Percentiles rank a stretch among this genome's conserved stretches.
phyloP scores from a whole-genome alignment of 2,888 invertebrate species.

The Eristalis intricaria region DNA sequence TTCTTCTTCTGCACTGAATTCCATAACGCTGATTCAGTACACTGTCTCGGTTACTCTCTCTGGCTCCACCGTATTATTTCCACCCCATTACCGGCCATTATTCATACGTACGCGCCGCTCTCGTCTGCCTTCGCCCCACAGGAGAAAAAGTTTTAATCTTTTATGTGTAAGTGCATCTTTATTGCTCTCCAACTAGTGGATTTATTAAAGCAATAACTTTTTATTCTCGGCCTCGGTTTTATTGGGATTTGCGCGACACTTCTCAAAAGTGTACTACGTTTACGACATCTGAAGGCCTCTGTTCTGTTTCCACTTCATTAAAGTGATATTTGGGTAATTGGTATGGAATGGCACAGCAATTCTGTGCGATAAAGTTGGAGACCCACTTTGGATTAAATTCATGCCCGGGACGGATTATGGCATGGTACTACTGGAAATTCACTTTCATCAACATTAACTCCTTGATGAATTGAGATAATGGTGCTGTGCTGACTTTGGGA shows the following conservation, averaged over 20 bases:
- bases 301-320: slow-evolving; percentile 51
- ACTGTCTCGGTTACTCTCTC: neutral
- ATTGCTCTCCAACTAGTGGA: slow-evolving; percentile 63
- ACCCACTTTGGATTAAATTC: slow-evolving; percentile 44
- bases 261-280: slow-evolving; percentile 8
- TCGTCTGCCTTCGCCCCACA: neutral
- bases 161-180: slow-evolving; percentile 63
- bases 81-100: slow-evolving; percentile 62
- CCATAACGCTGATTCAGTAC: slow-evolving; percentile 53
- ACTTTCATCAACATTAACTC: slow-evolving; percentile 62
- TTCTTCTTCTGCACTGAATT: slow-evolving; percentile 45
- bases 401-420: slow-evolving; percentile 27
- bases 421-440: slow-evolving; percentile 37
- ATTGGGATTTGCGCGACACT: slow-evolving; percentile 42
- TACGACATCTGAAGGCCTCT: slow-evolving; percentile 12
- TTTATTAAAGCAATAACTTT: slow-evolving; percentile 53
- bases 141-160: slow-evolving; percentile 55
- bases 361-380: slow-evolving; percentile 14
- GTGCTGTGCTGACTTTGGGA: slow-evolving; percentile 27
- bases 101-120: slow-evolving; percentile 39
- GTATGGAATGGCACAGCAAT: slow-evolving; percentile 29
- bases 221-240: slow-evolving; percentile 41
- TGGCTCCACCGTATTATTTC: slow-evolving; percentile 41
- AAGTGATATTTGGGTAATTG: slow-evolving; percentile 59
- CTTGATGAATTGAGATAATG: slow-evolving; percentile 61